These are phyloP conservation scores for Brachyhypopomus gauderio DNA, from an alignment of 2,113 vertebrate genomes.

Conservation along the genomic window DNA sequence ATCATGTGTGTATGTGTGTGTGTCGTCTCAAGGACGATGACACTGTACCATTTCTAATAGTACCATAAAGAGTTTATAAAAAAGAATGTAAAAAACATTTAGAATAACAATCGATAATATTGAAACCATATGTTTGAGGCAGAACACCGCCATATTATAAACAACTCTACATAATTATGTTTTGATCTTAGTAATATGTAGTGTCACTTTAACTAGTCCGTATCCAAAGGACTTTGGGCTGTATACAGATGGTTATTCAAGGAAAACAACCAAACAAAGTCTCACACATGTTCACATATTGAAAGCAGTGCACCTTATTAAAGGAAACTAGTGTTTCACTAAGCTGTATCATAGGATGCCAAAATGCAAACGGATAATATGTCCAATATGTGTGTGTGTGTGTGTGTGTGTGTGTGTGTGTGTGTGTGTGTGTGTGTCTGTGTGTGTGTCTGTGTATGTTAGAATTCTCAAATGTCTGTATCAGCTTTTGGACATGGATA, in stretches of 20 bases:
- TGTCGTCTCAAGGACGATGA: slow-evolving; percentile 1
- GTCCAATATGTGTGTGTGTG: too few species aligned
- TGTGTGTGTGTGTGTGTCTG: too few species aligned
- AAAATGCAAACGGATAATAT: background rate
- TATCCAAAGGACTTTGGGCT: background rate
- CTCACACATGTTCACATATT: background rate
- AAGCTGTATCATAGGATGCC: background rate
- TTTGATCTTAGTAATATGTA: background rate
- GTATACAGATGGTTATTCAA: background rate
- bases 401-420: too few species aligned
- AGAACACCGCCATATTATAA: background rate
- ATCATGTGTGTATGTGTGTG: slow-evolving; percentile 21
- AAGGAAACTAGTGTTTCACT: slow-evolving; percentile 2
- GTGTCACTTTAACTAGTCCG: background rate
- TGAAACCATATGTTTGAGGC: background rate
- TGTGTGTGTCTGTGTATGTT: too few species aligned
- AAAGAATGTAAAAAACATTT: slow-evolving; percentile 2
- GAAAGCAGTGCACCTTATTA: background rate
- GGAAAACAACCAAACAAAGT: background rate
- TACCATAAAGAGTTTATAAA: slow-evolving; percentile 22
- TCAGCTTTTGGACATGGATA: slow-evolving; percentile 1
- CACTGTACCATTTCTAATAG: slow-evolving; percentile 17
- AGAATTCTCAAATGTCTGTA: background rate
- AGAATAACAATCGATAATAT: slow-evolving; percentile 10
- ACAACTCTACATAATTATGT: slow-evolving; percentile 5